Percentiles rank a stretch among this genome's conserved stretches.
Conservation (phyloP, 2,888 invertebrate genomes). For the Drosophila kanekoi region DNA sequence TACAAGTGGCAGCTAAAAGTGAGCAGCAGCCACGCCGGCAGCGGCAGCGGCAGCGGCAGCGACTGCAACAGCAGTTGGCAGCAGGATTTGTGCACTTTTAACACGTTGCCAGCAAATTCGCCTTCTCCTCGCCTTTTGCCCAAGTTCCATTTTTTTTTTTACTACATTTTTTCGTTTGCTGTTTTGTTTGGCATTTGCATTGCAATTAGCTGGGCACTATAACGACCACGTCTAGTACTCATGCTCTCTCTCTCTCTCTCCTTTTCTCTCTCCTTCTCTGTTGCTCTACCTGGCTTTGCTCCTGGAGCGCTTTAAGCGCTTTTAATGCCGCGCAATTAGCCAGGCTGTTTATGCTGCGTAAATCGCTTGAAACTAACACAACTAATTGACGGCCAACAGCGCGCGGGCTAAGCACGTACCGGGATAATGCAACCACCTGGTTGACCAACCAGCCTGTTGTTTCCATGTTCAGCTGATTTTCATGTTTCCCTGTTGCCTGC, state of each 20-base stretch:
- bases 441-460: slow-evolving; percentile 24
- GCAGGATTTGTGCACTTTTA: slow-evolving; percentile 75
- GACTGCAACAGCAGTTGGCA: slow-evolving; percentile 40
- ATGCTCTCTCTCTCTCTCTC: neutral
- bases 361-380: slow-evolving; percentile 56
- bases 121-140: slow-evolving; percentile 24
- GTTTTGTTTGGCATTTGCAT: slow-evolving; percentile 74
- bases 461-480: slow-evolving; percentile 17
- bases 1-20: slow-evolving; percentile 66
- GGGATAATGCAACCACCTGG: slow-evolving; percentile 27
- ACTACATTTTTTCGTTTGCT: slow-evolving; percentile 36
- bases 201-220: slow-evolving; percentile 73
- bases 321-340: slow-evolving; percentile 73
- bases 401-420: slow-evolving; percentile 14
- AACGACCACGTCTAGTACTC: slow-evolving; percentile 33
- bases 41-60: slow-evolving; percentile 12
- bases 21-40: slow-evolving; percentile 26
- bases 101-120: slow-evolving; percentile 51
- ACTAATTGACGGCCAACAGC: slow-evolving; percentile 62
- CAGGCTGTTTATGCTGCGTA: slow-evolving; percentile 58
- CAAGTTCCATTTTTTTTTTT: slow-evolving; percentile 21
- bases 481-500: slow-evolving; percentile 11
- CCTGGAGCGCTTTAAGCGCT: slow-evolving; percentile 48
- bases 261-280: neutral
- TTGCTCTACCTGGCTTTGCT: neutral